Base-by-base conservation (phyloP, 2,797 vertebrate species). In the Hyperoplus immaculatus region DNA sequence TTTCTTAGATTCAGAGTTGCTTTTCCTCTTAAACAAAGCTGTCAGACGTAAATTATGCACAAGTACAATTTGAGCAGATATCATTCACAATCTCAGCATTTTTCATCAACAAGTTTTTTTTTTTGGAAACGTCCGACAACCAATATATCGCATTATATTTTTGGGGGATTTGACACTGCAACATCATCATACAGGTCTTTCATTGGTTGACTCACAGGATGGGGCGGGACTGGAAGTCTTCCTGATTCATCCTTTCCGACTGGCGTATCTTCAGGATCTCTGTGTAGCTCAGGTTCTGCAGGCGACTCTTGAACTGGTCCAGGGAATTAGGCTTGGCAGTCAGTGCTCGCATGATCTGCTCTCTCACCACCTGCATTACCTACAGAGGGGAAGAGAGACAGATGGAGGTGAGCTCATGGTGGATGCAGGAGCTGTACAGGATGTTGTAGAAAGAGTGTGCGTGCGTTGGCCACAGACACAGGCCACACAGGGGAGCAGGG, bases 351-450 rank as follows among this genome's bases (percentile, higher is more conserved):
- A 98, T 98, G 95, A 99, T 98, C 96, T 99, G 98, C 95, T 99
- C 98, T 93, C 96, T 97, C 94, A 99, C 98, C 94, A 99, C 98
- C 95, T 99, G 98, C 98, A 99, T 99, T 87, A 99, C 98, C 98
- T 99, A 91, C 4, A 11, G 46, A 72, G 46, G 77, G 87, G 39
- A 85, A 88, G 15, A 84, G 36, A 84, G 36, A 59, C 10, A 47
- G 39, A 59, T 49, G 41, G 41, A 38, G 58, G 43, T 69, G 71
- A 87, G 65, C 42, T 42, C 51, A 72, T 36, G 38, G 16, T 6
- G 15, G 56, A 73, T 60, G 12, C 38, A 69, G 29, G 16, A 64
- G 38, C 16, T 29, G 29, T 29, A 29, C 29, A 29, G 29, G 29
- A 29, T 29, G 29, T 29, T 29, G 29, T 29, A 29, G 29, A 29